Evolutionary conservation across 2,888 invertebrate genomes (phyloP), one percentile per base, ranked within the genome.

Genomic region (Rhopalosiphum nymphaeae): DNA sequence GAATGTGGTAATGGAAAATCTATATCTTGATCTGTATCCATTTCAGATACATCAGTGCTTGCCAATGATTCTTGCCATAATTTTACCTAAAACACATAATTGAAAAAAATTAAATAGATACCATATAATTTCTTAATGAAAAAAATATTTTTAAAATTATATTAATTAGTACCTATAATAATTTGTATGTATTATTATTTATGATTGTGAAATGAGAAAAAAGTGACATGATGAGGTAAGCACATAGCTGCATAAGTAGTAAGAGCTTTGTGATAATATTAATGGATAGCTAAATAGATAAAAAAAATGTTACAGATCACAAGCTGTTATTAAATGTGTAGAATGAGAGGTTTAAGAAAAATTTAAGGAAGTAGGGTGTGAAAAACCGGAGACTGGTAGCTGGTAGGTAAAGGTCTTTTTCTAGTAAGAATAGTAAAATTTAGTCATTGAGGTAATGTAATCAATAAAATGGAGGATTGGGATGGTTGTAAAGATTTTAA

Each of bases 41-140:
- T 49, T 91, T 90, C 93, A 87, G 94, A 94, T 88, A 93, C 88
- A 61, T 95, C 94, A 57, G 95, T 94, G 36, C 94, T 94, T 21
- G 95, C 94, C 56, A 95, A 92, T 7, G 95, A 95, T 61, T 95
- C 95, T 92, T 95, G 95, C 95, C 95, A 95, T 29, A 94, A 91
- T 56, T 95, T 95, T 16, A 95, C 95, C 95, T 95, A 91, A 36
- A 94, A 93, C 44, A 92, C 42, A 88, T 36, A 61, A 57, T 57
- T 56, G n/a, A 46, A 46, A 16, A 26, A 85, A 44, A 56, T 44
- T 57, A 46, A 42, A 57, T 49, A n/a, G 9, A 13, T 36, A 42
- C 16, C 10, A 89, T 57, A 89, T 44, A 46, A 46, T 57, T 10
- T 29, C 26, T 42, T 42, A 57, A 57, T 57, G 4, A 89, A 86